These are phyloP conservation scores for Monarcha castaneiventris DNA, from an alignment of 2,113 vertebrate genomes.

Conservation along the genomic window DNA sequence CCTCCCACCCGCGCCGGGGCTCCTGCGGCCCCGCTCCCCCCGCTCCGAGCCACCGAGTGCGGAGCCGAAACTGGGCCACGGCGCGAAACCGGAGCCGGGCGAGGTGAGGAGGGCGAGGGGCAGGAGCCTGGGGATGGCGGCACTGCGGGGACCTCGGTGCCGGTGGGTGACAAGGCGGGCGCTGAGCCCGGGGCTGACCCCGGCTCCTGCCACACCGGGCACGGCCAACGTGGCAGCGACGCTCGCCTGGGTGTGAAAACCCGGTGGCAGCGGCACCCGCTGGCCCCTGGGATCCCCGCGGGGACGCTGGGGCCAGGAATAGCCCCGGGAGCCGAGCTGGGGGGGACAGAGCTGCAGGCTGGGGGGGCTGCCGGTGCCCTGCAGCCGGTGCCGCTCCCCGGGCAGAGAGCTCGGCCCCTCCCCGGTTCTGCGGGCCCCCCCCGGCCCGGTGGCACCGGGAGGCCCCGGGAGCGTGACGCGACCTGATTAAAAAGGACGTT, in stretches of 20 bases:
- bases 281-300: not conserved
- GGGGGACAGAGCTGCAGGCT: not conserved
- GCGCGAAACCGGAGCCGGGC: not conserved
- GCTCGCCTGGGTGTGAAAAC: not conserved
- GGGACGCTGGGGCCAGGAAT: not conserved
- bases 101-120: not conserved
- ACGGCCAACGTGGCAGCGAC: not conserved
- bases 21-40: not conserved
- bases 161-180: not conserved
- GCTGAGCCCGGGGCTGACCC: not conserved
- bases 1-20: not conserved
- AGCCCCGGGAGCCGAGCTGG: not conserved
- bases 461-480: constrained; percentile 65
- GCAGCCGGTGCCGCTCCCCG: not conserved
- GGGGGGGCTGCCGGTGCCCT: not conserved
- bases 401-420: not conserved
- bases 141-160: not conserved
- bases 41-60: not conserved
- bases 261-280: not conserved
- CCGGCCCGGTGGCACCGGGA: not conserved
- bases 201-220: not conserved
- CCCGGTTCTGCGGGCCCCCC: not conserved
- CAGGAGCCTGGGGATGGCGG: not conserved
- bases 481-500: constrained; percentile 70
- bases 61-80: not conserved